Percentiles rank a stretch among this genome's conserved stretches.
These are phyloP conservation scores for Nasonia vitripennis DNA, from an alignment of 1,140 invertebrate species.

Conservation along the genomic window DNA sequence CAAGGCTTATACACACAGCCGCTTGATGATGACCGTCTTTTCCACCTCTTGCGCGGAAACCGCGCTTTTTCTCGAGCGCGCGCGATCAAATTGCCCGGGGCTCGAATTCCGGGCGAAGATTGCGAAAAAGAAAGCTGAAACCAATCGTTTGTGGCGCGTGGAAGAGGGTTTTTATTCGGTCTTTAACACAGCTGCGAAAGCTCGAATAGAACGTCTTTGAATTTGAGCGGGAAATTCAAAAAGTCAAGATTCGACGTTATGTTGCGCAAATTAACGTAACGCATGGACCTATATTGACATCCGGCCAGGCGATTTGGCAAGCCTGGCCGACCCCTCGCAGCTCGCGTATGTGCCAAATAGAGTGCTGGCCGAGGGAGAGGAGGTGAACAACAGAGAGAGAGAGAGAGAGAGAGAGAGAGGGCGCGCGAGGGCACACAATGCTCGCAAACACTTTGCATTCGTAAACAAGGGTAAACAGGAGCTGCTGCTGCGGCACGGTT, in stretches of 20 bases:
- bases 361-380: constrained; percentile 60
- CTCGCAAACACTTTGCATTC: constrained; percentile 74
- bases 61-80: not conserved
- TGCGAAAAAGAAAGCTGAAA: not conserved
- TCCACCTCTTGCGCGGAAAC: not conserved
- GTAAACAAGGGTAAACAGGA: constrained; percentile 74
- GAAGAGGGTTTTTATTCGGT: too few species aligned
- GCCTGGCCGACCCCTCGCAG: constrained; percentile 53
- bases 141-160: too few species aligned
- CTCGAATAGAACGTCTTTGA: too few species aligned
- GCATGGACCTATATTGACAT: too few species aligned
- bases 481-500: constrained; percentile 59
- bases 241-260: too few species aligned
- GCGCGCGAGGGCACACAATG: constrained; percentile 68
- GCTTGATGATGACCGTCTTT: not conserved
- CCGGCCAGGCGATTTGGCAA: too few species aligned
- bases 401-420: not conserved
- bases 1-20: not conserved
- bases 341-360: constrained; percentile 55
- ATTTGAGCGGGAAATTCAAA: too few species aligned
- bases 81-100: not conserved
- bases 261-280: too few species aligned
- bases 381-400: not conserved
- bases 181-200: too few species aligned
- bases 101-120: not conserved